Evolutionary conservation across 1,140 invertebrate species (phyloP).

Genomic region (Ylistrum balloti): DNA sequence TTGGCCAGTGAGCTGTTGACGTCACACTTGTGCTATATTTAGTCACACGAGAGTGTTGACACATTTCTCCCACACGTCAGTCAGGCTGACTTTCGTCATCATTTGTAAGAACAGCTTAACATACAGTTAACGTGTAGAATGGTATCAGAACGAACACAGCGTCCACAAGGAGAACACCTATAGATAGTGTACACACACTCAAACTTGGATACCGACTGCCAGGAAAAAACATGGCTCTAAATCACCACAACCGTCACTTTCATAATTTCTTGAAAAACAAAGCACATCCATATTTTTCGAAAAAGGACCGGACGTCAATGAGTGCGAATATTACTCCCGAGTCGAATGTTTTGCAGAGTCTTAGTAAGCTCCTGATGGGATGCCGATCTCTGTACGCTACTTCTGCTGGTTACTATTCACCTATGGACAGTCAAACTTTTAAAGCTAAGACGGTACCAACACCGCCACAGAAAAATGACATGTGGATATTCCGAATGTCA

Average conservation of each 20-base stretch:
- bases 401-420: background rate
- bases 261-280: background rate
- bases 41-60: background rate
- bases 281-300: background rate
- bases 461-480: background rate
- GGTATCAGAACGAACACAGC: background rate
- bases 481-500: conserved; percentile 6
- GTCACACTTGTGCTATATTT: conserved; percentile 28
- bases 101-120: background rate
- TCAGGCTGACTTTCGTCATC: conserved; percentile 20
- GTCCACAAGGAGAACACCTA: background rate
- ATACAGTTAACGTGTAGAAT: background rate
- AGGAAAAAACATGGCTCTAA: background rate
- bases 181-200: background rate
- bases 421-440: background rate
- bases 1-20: background rate
- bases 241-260: background rate
- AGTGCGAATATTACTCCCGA: background rate
- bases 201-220: background rate
- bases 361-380: background rate
- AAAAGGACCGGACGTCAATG: background rate
- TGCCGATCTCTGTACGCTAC: background rate
- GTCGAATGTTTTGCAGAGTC: background rate
- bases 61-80: background rate
- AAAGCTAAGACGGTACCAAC: background rate